Evolutionary conservation across 2,797 vertebrate genomes (phyloP).

Genomic region (Sphaeramia orbicularis): DNA sequence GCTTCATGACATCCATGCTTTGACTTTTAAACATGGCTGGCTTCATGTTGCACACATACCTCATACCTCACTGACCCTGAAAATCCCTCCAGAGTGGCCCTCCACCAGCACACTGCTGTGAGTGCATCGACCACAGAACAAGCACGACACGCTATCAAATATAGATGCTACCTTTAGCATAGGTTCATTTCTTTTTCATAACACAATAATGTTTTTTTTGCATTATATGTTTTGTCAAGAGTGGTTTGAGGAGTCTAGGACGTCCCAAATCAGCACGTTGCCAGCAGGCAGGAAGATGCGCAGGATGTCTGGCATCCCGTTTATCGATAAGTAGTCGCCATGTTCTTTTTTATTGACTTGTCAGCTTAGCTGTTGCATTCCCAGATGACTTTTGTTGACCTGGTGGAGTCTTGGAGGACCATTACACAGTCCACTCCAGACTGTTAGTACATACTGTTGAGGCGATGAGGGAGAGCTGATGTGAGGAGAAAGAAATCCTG

Average conservation of each 20-base stretch:
- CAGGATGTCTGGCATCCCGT: conserved; percentile 18
- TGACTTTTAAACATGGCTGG: conserved; percentile 21
- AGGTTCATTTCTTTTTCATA: conserved; percentile 79
- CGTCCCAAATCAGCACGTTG: conserved; percentile 36
- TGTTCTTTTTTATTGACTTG: conserved; percentile 40
- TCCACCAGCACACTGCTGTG: conserved; percentile 22
- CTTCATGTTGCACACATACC: conserved; percentile 28
- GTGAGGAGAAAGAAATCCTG: conserved; percentile 60
- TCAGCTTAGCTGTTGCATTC: conserved; percentile 27
- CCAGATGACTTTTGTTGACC: conserved; percentile 15
- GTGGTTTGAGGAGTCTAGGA: background rate
- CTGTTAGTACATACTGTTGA: conserved; percentile 11
- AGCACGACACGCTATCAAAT: conserved; percentile 76
- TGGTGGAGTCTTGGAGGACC: conserved; percentile 43
- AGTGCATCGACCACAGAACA: conserved; percentile 52
- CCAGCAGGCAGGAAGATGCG: conserved; percentile 2
- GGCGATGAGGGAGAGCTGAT: conserved; percentile 61
- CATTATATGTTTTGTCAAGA: conserved; percentile 4
- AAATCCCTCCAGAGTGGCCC: conserved; percentile 19
- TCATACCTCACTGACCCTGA: conserved; percentile 35
- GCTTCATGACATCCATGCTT: conserved; percentile 10
- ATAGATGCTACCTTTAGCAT: conserved; percentile 76
- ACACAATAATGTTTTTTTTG: conserved; percentile 64
- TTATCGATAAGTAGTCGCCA: conserved; percentile 62
- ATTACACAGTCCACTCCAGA: conserved; percentile 14